Percentiles rank a stretch among this genome's conserved stretches.
Conservation (phyloP, 2,888 invertebrate species). For the Perithous albicinctus region DNA sequence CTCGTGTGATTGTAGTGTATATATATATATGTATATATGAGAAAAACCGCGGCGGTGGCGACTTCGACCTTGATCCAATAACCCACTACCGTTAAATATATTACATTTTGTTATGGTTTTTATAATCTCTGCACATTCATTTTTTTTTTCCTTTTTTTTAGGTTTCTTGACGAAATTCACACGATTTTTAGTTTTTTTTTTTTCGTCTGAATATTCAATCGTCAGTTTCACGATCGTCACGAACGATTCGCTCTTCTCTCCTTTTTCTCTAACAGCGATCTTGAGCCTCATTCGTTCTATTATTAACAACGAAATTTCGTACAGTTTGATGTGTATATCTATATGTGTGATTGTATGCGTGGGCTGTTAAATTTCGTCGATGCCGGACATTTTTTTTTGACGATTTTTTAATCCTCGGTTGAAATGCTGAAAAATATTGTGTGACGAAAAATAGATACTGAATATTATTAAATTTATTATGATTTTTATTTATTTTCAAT, state of each 20-base stretch:
- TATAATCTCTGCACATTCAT: neutral
- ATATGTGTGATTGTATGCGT: neutral
- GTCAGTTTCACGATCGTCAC: neutral
- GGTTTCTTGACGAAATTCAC: neutral
- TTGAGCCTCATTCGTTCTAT: conserved; percentile 61
- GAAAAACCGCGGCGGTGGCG: neutral
- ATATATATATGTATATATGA: neutral
- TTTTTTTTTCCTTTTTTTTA: neutral
- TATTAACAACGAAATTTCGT: conserved; percentile 42
- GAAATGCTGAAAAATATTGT: neutral
- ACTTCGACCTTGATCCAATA: conserved; percentile 58
- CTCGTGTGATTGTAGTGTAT: neutral
- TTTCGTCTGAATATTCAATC: conserved; percentile 2
- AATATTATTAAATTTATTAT: no score
- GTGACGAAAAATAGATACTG: no score
- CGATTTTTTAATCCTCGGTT: neutral
- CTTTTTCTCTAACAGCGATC: conserved; percentile 23
- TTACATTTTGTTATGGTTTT: neutral
- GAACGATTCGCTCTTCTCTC: neutral
- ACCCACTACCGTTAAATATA: conserved; percentile 27
- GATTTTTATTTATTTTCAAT: no score
- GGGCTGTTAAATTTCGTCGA: neutral
- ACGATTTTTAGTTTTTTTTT: neutral
- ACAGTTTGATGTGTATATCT: neutral
- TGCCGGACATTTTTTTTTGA: neutral